Base-by-base conservation (phyloP, 2,113 vertebrate genomes). In the Poicephalus meyeri region DNA sequence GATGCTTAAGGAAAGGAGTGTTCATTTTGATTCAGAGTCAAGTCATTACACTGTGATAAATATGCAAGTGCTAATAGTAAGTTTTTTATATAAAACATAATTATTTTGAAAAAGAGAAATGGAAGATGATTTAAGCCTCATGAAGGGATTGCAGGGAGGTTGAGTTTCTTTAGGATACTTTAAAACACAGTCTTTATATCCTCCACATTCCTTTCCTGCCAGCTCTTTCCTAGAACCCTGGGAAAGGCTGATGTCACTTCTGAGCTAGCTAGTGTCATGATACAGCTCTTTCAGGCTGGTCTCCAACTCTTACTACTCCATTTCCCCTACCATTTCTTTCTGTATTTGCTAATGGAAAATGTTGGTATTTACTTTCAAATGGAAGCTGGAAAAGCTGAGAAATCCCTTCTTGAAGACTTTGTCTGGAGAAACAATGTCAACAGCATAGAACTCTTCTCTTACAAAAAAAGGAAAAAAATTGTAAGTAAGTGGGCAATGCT, bases 111-210 rank as follows among this genome's bases (percentile, higher is more conserved):
- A 80, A 84, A 53, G 7, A 8, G 5, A 68, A 16, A 13, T 6
- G 71, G 24, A 21, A 7, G 2, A 55, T 53, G 70, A 66, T 49
- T 79, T 70, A 64, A 76, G 10, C 13, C 13, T 79, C 9, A 25
- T 79, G 23, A 7, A 37, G 20, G 0, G 0, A 66, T 5, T 4
- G 2, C 10, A 44, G 13, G 9, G 78, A 80, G 39, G 41, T 0
- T 46, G 13, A 41, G 1, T 50, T 85, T 71, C 33, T 69, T 46
- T 41, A 56, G 9, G 9, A 52, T 65, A 39, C 23, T 82, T 71
- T 69, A 72, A 82, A 90, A 69, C 3, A 41, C 6, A n/a, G 3
- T 29, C 35, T 76, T 80, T 69, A 41, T 77, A 41, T 88, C 4
- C 20, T 56, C 13, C 21, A 42, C 14, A n/a, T 80, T 86, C 6